These are phyloP conservation scores for Euplexia lucipara DNA, from an alignment of 2,888 invertebrate genomes.

Conservation along the genomic window DNA sequence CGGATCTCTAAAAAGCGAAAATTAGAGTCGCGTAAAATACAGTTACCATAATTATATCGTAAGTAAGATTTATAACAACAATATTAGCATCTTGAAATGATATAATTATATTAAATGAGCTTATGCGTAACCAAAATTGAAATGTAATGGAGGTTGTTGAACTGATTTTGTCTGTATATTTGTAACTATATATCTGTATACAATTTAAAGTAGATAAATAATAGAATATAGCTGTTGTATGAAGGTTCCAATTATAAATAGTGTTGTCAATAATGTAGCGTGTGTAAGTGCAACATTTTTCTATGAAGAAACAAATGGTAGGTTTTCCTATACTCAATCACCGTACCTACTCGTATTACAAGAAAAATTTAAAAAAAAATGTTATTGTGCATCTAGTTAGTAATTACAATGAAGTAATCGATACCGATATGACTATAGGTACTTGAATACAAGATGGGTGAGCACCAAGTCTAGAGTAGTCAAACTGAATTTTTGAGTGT, in stretches of 20 bases:
- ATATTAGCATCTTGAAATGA: background rate
- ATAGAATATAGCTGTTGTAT: conserved; percentile 9
- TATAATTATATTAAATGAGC: conserved; percentile 27
- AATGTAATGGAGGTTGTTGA: conserved; percentile 22
- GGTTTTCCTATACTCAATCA: too few relatives aligned
- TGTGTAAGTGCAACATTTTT: background rate
- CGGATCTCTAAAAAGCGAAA: too few relatives aligned
- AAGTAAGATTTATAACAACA: background rate
- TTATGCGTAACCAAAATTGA: conserved; percentile 35
- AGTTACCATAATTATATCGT: conserved; percentile 22
- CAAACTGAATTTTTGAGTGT: too few relatives aligned
- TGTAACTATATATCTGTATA: conserved; percentile 22
- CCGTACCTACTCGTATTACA: too few relatives aligned
- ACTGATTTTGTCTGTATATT: conserved; percentile 49
- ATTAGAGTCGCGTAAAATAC: too few relatives aligned
- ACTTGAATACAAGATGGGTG: too few relatives aligned
- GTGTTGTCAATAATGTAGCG: conserved; percentile 1
- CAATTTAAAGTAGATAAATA: conserved; percentile 11
- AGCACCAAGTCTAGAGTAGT: too few relatives aligned
- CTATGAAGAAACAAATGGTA: too few relatives aligned
- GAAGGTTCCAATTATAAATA: background rate
- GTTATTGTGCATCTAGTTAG: too few relatives aligned
- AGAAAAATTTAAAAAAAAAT: too few relatives aligned
- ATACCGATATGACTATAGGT: too few relatives aligned
- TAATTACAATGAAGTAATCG: too few relatives aligned